phyloP scores from a whole-genome alignment of 2,888 invertebrate genomes.

The Mesorhabditis belari region DNA sequence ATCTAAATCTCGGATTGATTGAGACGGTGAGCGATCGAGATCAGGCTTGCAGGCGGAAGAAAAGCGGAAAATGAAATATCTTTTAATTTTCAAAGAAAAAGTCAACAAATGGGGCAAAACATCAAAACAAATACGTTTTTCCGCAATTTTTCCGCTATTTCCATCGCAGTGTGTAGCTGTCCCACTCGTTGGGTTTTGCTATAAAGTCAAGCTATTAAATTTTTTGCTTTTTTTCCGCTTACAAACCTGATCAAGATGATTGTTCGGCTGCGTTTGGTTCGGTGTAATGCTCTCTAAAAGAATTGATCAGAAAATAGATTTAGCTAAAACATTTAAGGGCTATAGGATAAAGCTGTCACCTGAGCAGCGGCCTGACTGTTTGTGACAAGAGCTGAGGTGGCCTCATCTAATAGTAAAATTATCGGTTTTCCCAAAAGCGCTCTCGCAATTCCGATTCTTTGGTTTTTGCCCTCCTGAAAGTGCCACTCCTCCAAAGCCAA shows the following conservation, averaged over 20 bases:
- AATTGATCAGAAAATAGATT: neutral
- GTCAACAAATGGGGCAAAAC: too few species aligned
- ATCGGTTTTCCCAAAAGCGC: constrained; percentile 52
- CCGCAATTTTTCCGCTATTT: too few species aligned
- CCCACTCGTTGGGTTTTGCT: too few species aligned
- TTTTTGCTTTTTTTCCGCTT: too few species aligned
- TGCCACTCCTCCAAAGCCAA: constrained; percentile 53
- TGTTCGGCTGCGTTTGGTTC: constrained; percentile 29
- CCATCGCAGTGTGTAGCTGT: too few species aligned
- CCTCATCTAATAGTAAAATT: constrained; percentile 55
- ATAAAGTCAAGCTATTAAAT: too few species aligned
- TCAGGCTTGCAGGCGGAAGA: too few species aligned
- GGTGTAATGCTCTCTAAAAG: constrained; percentile 25
- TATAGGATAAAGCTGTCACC: constrained; percentile 5
- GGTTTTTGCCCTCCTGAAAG: constrained; percentile 56
- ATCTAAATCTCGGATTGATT: constrained; percentile 34
- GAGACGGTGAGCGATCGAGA: constrained; percentile 36
- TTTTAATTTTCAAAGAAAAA: too few species aligned
- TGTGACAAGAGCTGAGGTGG: constrained; percentile 55
- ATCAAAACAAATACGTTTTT: too few species aligned
- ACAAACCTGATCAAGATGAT: too few species aligned
- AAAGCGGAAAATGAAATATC: too few species aligned
- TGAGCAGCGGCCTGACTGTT: constrained; percentile 54
- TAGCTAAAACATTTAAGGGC: neutral
- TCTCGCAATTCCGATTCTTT: constrained; percentile 53